Conservation (phyloP, 2,797 vertebrate genomes). For the Sarcoramphus papa region DNA sequence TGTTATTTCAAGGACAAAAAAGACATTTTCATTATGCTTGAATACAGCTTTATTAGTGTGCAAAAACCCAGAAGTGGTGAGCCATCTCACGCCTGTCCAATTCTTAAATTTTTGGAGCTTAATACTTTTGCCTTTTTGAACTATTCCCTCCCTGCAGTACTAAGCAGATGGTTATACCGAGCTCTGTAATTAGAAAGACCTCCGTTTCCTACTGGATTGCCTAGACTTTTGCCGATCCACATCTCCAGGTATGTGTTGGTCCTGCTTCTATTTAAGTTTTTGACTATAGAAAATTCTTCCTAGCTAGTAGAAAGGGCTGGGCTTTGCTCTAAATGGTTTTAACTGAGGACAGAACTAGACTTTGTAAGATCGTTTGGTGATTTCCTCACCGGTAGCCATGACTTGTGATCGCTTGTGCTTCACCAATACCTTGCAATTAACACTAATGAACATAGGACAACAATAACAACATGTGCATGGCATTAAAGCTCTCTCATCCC, state of each 20-base stretch:
- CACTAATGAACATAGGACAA: not conserved
- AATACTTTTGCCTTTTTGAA: not conserved
- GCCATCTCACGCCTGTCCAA: rapidly evolving
- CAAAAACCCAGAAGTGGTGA: not conserved
- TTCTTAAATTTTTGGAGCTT: not conserved
- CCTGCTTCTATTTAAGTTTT: not conserved
- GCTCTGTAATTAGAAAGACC: not conserved
- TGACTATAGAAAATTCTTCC: not conserved
- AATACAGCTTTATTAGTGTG: not conserved
- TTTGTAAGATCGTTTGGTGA: not conserved
- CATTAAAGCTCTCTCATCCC: not conserved
- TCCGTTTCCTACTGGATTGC: not conserved
- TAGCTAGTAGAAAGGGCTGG: not conserved
- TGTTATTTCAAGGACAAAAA: not conserved
- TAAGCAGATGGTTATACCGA: not conserved
- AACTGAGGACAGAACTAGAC: not conserved
- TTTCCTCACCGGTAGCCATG: not conserved
- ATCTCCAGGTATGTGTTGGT: not conserved
- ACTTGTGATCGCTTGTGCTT: not conserved
- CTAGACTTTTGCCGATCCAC: not conserved
- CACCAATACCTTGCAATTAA: not conserved
- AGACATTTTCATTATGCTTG: not conserved
- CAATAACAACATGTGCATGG: not conserved
- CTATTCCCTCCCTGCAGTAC: not conserved
- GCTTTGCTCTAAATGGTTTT: not conserved